Percentiles rank a stretch among this genome's conserved stretches.
These are phyloP conservation scores for Poeciliopsis gracilis DNA, from an alignment of 2,797 vertebrate genomes.

Conservation along the genomic window DNA sequence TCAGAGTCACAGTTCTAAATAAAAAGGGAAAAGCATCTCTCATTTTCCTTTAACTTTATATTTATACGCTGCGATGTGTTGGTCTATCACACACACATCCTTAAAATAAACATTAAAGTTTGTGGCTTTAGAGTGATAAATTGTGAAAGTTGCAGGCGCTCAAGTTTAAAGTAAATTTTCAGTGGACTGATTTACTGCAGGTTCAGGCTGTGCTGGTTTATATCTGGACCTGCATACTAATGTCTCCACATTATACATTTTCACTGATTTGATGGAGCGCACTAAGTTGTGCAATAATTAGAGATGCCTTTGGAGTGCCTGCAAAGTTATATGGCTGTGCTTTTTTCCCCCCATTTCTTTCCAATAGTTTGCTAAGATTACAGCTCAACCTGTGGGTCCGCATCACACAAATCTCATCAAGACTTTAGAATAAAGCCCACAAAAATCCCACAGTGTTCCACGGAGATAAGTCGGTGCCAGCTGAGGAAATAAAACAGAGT, in stretches of 20 bases:
- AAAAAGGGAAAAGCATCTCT: not conserved
- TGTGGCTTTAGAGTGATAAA: not conserved
- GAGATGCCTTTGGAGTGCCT: conserved; percentile 25
- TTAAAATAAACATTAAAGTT: not conserved
- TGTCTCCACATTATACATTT: conserved; percentile 2
- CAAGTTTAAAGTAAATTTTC: not conserved
- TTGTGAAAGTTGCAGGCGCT: not conserved
- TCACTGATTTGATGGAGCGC: conserved; percentile 39
- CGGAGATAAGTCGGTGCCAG: conserved; percentile 13
- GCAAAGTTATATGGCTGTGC: conserved; percentile 24
- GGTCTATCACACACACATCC: not conserved
- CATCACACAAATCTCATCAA: conserved; percentile 61
- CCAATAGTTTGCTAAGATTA: conserved; percentile 33
- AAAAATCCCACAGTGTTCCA: conserved; percentile 41
- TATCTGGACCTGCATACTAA: conserved; percentile 4
- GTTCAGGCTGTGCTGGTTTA: not conserved
- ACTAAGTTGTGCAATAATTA: conserved; percentile 39
- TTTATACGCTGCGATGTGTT: not conserved
- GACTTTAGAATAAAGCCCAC: conserved; percentile 50
- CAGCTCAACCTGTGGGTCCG: conserved; percentile 43
- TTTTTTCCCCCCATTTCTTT: conserved; percentile 20
- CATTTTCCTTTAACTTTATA: not conserved
- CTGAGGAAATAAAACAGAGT: conserved; percentile 55
- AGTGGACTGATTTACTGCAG: not conserved
- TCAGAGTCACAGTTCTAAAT: not conserved